Percentiles rank a stretch among this genome's conserved stretches.
Evolutionary conservation across 2,797 vertebrate species (phyloP).

Genomic region (Eidolon dupreanum): DNA sequence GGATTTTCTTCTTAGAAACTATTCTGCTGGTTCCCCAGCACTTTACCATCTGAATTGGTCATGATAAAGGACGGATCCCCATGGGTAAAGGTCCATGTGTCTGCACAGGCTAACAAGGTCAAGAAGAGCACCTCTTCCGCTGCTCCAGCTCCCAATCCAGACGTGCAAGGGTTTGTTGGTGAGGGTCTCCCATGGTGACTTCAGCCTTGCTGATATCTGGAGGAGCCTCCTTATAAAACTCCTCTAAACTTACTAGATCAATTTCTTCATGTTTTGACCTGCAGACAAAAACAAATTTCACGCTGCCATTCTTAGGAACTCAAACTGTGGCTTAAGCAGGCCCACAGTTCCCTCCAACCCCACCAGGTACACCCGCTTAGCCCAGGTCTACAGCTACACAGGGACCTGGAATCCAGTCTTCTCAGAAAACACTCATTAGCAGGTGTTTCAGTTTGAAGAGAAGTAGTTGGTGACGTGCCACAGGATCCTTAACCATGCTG

Average conservation of each 20-base stretch:
- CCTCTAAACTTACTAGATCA: conserved; percentile 94
- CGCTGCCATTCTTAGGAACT: background rate
- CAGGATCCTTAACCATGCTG: background rate
- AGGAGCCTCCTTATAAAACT: conserved; percentile 95
- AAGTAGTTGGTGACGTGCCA: background rate
- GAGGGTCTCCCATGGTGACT: conserved; percentile 92
- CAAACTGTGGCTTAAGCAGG: background rate
- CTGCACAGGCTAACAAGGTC: background rate
- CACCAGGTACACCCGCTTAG: background rate
- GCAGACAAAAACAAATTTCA: background rate
- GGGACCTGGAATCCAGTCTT: background rate
- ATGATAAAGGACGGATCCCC: background rate
- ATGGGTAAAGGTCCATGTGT: too few species aligned
- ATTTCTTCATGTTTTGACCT: conserved; percentile 99
- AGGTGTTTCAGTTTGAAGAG: background rate
- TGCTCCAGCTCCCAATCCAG: conserved; percentile 99
- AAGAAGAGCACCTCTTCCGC: conserved; percentile 92
- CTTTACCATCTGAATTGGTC: background rate
- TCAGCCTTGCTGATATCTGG: conserved; percentile 92
- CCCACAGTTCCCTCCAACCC: too few species aligned
- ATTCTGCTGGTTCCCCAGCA: background rate
- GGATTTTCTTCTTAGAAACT: background rate
- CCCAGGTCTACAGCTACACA: background rate
- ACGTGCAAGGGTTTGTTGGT: conserved; percentile 96
- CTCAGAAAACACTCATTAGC: background rate